Conservation (phyloP, 2,888 invertebrate species). For the Lepidocyrtoides sp. region DNA sequence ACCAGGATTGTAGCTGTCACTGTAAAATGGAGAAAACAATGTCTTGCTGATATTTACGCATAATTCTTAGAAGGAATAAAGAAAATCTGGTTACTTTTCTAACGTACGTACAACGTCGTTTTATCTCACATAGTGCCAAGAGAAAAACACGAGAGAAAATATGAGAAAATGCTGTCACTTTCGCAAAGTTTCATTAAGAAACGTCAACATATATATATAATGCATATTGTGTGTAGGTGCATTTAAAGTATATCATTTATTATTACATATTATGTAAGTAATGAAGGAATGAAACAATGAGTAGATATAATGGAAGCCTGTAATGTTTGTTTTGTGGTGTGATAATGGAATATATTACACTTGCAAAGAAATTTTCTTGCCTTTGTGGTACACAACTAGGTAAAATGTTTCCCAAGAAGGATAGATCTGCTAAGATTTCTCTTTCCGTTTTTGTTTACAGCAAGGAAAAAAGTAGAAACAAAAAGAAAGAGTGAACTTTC, state of each 20-base stretch:
- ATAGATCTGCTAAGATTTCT: neutral
- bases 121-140: neutral
- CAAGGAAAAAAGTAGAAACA: slow-evolving; percentile 23
- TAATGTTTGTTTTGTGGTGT: slow-evolving; percentile 43
- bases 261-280: slow-evolving; percentile 6
- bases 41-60: slow-evolving; percentile 59
- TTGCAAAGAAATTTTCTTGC: slow-evolving; percentile 15
- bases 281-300: neutral
- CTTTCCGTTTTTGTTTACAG: slow-evolving; percentile 33
- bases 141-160: slow-evolving; percentile 23
- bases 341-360: slow-evolving; percentile 58
- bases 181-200: slow-evolving; percentile 57
- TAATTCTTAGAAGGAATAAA: slow-evolving; percentile 40
- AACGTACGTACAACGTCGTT: no score
- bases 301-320: slow-evolving; percentile 50
- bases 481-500: slow-evolving; percentile 64
- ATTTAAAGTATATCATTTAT: no score
- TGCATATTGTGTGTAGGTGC: neutral
- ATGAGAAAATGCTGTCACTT: slow-evolving; percentile 39
- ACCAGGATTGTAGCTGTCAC: slow-evolving; percentile 47
- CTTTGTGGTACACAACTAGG: neutral
- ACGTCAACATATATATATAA: slow-evolving; percentile 18
- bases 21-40: slow-evolving; percentile 2
- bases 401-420: neutral
- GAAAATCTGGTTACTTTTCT: neutral